Conservation (phyloP, 37 sponge, comb jelly and placozoan genomes). For the Hormiphora californensis region DNA sequence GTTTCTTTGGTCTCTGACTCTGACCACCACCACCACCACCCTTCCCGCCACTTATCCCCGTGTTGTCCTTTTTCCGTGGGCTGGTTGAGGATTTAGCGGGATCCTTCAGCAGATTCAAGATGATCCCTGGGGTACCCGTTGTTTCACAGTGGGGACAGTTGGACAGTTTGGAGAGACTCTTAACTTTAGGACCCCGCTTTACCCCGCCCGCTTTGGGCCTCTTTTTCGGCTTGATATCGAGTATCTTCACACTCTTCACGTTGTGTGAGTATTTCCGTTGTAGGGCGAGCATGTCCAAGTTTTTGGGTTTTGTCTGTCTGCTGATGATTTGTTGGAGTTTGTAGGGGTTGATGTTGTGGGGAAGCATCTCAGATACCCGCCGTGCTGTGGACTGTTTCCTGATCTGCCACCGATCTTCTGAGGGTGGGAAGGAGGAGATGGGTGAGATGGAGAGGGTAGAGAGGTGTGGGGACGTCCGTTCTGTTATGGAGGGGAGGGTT, state of each 20-base stretch:
- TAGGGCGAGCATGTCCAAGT: slow-evolving; percentile 20
- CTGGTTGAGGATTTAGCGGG: background rate
- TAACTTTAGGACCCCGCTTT: background rate
- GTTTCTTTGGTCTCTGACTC: slow-evolving; percentile 38
- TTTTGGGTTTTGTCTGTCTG: slow-evolving; percentile 13
- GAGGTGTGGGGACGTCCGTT: slow-evolving; percentile 30
- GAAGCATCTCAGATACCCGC: background rate
- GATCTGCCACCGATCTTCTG: slow-evolving; percentile 10
- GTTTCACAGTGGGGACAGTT: slow-evolving; percentile 48
- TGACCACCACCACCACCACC: background rate
- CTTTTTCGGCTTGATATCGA: slow-evolving; percentile 26
- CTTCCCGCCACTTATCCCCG: background rate
- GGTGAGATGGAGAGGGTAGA: slow-evolving; percentile 27
- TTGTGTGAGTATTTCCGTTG: slow-evolving; percentile 14
- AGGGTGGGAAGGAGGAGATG: background rate
- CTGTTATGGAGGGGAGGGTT: background rate
- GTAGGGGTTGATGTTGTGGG: slow-evolving; percentile 36
- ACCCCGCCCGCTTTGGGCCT: background rate
- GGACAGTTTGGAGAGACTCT: slow-evolving; percentile 8
- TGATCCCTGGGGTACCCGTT: background rate
- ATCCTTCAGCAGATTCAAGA: slow-evolving; percentile 28
- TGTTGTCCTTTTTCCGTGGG: too few relatives aligned
- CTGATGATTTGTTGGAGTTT: slow-evolving; percentile 37
- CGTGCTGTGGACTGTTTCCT: background rate
- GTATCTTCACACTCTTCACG: background rate